A percentile compares a stretch with the other conserved stretches of the same genome.
These are phyloP conservation scores for Antitype chi DNA, from an alignment of 2,888 invertebrate species.

Conservation along the genomic window DNA sequence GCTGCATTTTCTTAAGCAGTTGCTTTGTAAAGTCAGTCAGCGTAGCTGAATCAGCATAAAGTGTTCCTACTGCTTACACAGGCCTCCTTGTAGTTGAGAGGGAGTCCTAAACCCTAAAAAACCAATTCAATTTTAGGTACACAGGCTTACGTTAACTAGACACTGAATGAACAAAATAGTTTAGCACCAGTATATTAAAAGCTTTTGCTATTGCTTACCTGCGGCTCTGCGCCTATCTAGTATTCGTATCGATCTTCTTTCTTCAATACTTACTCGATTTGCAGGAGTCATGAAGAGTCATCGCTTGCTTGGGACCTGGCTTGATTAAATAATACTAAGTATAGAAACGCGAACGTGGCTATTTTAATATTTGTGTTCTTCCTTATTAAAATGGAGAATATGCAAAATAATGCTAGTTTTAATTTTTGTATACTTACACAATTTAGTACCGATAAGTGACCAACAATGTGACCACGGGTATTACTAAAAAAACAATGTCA, in stretches of 20 bases:
- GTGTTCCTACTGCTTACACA: too few species aligned
- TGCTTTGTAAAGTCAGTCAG: not conserved
- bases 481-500: not conserved
- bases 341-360: slow-evolving; percentile 7
- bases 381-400: not conserved
- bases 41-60: too few species aligned
- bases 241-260: slow-evolving; percentile 51
- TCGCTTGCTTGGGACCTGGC: slow-evolving; percentile 42
- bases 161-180: not conserved
- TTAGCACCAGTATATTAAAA: not conserved
- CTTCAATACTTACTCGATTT: slow-evolving; percentile 41
- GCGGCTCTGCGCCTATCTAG: slow-evolving; percentile 32
- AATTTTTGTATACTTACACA: not conserved
- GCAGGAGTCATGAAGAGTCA: slow-evolving; percentile 56
- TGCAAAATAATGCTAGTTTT: slow-evolving; percentile 6
- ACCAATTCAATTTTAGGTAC: not conserved
- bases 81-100: too few species aligned
- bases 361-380: slow-evolving; percentile 24
- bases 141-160: not conserved
- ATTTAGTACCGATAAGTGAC: not conserved
- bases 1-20: not conserved
- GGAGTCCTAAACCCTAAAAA: not conserved
- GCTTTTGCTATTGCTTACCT: not conserved
- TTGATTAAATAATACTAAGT: slow-evolving; percentile 48
- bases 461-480: not conserved